Conservation (phyloP, 2,113 vertebrate species). For the Aegotheles bennettii region DNA sequence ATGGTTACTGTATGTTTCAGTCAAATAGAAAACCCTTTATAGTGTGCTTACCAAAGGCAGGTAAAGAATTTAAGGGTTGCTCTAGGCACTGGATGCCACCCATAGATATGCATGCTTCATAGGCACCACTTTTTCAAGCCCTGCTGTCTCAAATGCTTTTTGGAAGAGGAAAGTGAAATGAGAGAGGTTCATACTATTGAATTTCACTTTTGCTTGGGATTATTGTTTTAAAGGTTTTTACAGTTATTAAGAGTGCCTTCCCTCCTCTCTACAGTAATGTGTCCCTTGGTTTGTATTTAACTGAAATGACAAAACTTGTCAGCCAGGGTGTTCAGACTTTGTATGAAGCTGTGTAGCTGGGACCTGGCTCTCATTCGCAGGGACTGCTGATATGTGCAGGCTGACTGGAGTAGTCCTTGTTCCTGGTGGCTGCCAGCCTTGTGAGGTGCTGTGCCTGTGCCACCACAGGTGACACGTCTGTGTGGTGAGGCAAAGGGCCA, state of each 20-base stretch:
- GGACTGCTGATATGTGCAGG: rapidly evolving
- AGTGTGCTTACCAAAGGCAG: not conserved
- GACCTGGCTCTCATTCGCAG: not conserved
- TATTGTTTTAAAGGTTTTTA: not conserved
- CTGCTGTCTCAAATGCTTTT: not conserved
- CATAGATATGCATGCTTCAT: not conserved
- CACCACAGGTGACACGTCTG: rapidly evolving
- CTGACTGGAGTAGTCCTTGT: not conserved
- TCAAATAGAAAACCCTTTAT: not conserved
- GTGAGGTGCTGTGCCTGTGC: not conserved
- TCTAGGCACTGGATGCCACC: not conserved
- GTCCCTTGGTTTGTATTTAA: not conserved
- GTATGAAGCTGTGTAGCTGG: not conserved
- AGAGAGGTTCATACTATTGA: not conserved
- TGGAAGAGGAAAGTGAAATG: not conserved
- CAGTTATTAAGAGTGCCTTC: not conserved
- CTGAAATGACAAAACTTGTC: not conserved
- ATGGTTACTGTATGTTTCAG: not conserved
- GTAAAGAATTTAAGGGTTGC: not conserved
- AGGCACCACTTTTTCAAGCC: not conserved
- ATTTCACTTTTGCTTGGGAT: not conserved
- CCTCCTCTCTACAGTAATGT: not conserved
- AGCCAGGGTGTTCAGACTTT: not conserved
- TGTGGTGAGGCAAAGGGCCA: not conserved
- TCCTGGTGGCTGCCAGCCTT: not conserved